A percentile compares a stretch with the other conserved stretches of the same genome.
Evolutionary conservation across 2,797 vertebrate genomes (phyloP).

Genomic region (Momotus momota): DNA sequence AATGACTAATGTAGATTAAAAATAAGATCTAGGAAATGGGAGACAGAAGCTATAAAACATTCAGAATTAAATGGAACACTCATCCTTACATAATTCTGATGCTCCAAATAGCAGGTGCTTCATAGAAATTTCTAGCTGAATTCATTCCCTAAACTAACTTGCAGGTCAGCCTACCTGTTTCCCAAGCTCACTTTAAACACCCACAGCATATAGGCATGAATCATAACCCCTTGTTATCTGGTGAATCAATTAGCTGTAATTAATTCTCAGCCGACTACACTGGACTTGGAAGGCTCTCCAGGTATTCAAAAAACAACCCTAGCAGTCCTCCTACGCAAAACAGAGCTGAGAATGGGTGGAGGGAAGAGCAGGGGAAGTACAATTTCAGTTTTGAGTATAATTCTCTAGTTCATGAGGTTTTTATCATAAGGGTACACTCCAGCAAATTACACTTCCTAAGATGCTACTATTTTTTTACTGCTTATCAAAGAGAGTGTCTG

Average conservation of each 20-base stretch:
- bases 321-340: not conserved
- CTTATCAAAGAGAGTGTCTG: not conserved
- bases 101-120: not conserved
- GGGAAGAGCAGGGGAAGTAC: not conserved
- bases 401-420: not conserved
- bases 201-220: not conserved
- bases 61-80: not conserved
- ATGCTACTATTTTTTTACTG: not conserved
- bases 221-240: not conserved
- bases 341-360: not conserved
- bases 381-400: not conserved
- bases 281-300: not conserved
- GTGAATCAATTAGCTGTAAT: not conserved
- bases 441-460: not conserved
- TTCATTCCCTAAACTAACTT: not conserved
- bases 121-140: not conserved
- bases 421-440: not conserved
- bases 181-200: not conserved
- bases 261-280: not conserved
- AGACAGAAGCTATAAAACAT: not conserved
- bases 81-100: not conserved
- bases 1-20: not conserved
- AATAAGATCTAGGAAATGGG: not conserved
- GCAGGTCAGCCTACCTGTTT: not conserved
- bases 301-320: not conserved